Percentiles rank a stretch among this genome's conserved stretches.
Conservation (phyloP, 2,113 vertebrate species). For the Heloderma charlesbogerti region DNA sequence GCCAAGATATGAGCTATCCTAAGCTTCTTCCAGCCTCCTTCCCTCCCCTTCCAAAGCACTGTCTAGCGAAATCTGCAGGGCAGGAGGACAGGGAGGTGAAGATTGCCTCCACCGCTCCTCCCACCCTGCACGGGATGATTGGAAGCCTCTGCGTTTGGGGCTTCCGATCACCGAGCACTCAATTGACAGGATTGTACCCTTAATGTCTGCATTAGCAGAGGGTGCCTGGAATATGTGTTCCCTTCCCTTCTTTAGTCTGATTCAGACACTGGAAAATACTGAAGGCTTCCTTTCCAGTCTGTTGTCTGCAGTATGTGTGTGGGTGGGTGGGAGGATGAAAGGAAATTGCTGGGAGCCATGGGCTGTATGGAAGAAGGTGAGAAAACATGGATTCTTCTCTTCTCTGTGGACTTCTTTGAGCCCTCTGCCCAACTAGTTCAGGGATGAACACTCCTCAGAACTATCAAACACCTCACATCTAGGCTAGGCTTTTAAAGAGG, state of each 20-base stretch:
- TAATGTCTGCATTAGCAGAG: neutral
- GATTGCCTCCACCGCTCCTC: too few relatives aligned
- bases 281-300: neutral
- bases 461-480: neutral
- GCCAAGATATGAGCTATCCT: too few relatives aligned
- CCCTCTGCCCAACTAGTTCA: neutral
- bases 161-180: too few relatives aligned
- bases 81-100: too few relatives aligned
- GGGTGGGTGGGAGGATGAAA: too few relatives aligned
- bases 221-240: neutral
- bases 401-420: neutral
- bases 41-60: too few relatives aligned
- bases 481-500: constrained; percentile 37
- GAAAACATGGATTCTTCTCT: neutral
- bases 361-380: neutral
- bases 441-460: neutral
- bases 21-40: too few relatives aligned
- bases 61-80: too few relatives aligned
- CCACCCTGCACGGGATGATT: too few relatives aligned
- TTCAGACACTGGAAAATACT: neutral
- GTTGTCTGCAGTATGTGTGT: neutral
- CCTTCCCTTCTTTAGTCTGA: neutral
- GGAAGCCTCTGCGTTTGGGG: too few relatives aligned
- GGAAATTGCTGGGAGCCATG: neutral
- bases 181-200: too few relatives aligned